phyloP scores from a whole-genome alignment of 2,113 vertebrate species.

The Origma solitaria region DNA sequence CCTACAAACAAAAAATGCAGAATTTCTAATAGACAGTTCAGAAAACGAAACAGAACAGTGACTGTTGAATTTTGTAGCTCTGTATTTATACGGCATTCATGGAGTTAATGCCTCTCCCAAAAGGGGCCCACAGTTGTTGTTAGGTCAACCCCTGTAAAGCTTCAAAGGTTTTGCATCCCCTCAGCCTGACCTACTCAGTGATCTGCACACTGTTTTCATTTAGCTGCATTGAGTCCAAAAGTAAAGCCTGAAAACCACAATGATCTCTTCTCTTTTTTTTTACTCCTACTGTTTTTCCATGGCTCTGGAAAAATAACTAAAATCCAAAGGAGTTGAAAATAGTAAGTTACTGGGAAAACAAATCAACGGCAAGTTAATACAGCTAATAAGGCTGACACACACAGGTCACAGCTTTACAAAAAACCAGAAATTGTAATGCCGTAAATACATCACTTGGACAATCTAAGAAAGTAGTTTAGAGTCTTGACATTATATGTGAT shows the following conservation, averaged over 20 bases:
- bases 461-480: neutral
- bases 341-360: neutral
- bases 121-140: slow-evolving; percentile 81
- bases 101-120: slow-evolving; percentile 70
- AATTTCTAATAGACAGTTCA: neutral
- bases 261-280: slow-evolving; percentile 17
- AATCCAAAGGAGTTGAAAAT: slow-evolving; percentile 43
- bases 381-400: neutral
- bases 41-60: neutral
- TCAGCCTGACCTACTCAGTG: slow-evolving; percentile 73
- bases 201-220: slow-evolving; percentile 77
- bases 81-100: slow-evolving; percentile 60
- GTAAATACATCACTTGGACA: neutral
- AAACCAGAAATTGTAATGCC: neutral
- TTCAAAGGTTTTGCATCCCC: slow-evolving; percentile 83
- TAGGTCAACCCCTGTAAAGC: slow-evolving; percentile 85
- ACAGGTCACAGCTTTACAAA: neutral
- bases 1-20: neutral
- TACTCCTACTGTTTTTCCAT: slow-evolving; percentile 57
- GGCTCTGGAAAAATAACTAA: slow-evolving; percentile 59
- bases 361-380: neutral
- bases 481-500: neutral
- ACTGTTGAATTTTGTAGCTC: neutral
- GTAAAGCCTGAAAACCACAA: slow-evolving; percentile 72
- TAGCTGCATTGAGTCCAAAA: slow-evolving; percentile 67